Percentiles rank a stretch among this genome's conserved stretches.
These are phyloP conservation scores for Dynastes hyllus DNA, from an alignment of 2,888 invertebrate genomes.

Conservation along the genomic window DNA sequence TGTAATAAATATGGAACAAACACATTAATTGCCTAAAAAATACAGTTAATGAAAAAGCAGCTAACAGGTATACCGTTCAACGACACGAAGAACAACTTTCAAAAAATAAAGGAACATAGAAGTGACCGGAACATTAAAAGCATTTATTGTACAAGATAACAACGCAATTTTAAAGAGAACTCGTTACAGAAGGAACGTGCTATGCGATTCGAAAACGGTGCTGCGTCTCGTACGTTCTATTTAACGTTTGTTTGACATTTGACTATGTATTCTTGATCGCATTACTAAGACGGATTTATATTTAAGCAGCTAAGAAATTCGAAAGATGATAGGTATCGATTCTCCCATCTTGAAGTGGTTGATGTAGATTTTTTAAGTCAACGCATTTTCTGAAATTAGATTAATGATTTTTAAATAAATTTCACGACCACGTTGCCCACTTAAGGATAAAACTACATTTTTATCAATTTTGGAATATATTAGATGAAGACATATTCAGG, in stretches of 20 bases:
- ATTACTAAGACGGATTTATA: conserved; percentile 31
- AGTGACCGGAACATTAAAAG: not conserved
- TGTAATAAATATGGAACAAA: not conserved
- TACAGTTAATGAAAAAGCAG: conserved; percentile 12
- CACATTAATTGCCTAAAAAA: conserved; percentile 5
- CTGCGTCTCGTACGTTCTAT: conserved; percentile 11
- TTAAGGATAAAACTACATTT: no score
- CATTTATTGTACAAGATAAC: not conserved
- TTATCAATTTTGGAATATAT: no score
- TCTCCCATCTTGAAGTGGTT: not conserved
- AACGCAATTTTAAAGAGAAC: not conserved
- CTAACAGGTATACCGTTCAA: conserved; percentile 12
- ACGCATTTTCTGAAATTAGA: no score
- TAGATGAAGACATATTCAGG: no score
- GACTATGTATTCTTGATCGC: conserved; percentile 36
- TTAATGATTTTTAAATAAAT: no score
- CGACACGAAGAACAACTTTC: conserved; percentile 17
- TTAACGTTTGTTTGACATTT: conserved; percentile 44
- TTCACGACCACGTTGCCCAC: no score
- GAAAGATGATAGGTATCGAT: conserved; percentile 20
- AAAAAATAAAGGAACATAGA: conserved; percentile 17
- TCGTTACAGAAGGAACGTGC: not conserved
- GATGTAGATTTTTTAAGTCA: not conserved
- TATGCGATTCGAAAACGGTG: not conserved
- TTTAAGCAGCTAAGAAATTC: conserved; percentile 8